phyloP scores from a whole-genome alignment of 2,797 vertebrate genomes.

The Delichon dasypus region DNA sequence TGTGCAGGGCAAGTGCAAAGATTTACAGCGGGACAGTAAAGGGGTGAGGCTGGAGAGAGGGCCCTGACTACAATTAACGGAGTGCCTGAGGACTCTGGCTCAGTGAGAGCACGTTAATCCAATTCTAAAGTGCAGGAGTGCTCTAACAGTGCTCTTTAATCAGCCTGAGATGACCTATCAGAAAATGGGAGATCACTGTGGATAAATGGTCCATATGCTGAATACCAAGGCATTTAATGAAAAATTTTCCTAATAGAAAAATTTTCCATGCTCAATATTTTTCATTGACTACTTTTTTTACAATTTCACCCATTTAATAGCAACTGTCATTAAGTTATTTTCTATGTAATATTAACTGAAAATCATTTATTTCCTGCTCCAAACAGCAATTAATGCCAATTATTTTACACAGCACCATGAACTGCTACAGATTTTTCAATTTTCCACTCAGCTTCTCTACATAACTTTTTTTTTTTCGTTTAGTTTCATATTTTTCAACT shows the following conservation, averaged over 20 bases:
- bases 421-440: slow-evolving; percentile 62
- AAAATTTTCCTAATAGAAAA: slow-evolving; percentile 42
- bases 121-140: background rate
- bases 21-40: background rate
- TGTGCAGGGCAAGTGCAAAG: background rate
- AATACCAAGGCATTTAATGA: slow-evolving; percentile 29
- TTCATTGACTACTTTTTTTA: slow-evolving; percentile 71
- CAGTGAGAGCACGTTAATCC: background rate
- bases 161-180: slow-evolving; percentile 1
- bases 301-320: slow-evolving; percentile 71
- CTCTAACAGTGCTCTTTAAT: background rate
- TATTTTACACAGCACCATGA: slow-evolving; percentile 69
- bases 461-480: slow-evolving; percentile 50
- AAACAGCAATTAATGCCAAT: slow-evolving; percentile 79
- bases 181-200: background rate
- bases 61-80: background rate
- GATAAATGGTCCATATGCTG: slow-evolving; percentile 6
- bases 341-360: slow-evolving; percentile 73
- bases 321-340: slow-evolving; percentile 77
- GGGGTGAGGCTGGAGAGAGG: background rate
- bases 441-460: slow-evolving; percentile 70
- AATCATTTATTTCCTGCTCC: slow-evolving; percentile 77
- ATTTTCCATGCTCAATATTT: slow-evolving; percentile 58
- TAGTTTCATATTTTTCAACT: slow-evolving; percentile 13
- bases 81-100: background rate